Evolutionary conservation across 2,797 vertebrate species (phyloP).

Genomic region (Ispidina lecontei): DNA sequence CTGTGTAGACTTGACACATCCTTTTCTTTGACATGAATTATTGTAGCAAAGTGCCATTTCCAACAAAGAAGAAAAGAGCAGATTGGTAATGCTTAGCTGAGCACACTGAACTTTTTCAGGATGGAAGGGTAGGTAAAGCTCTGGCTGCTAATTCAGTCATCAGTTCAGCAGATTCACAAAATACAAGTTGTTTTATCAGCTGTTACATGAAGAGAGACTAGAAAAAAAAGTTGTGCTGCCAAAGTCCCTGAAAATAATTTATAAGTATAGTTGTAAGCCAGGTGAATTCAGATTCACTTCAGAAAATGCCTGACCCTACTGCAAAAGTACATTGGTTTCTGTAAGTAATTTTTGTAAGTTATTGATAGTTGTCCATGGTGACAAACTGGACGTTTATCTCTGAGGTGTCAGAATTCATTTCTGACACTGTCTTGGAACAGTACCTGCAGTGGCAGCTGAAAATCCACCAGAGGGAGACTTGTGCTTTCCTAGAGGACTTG

Average conservation of each 20-base stretch:
- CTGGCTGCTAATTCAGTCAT: not conserved
- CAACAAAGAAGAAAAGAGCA: not conserved
- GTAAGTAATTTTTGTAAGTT: not conserved
- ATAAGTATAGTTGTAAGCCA: not conserved
- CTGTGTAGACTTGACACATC: fast-evolving
- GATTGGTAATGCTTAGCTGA: not conserved
- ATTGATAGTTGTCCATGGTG: not conserved
- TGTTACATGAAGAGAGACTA: not conserved
- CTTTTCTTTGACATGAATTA: not conserved
- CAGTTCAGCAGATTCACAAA: not conserved
- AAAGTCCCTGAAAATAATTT: not conserved
- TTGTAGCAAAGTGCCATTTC: not conserved
- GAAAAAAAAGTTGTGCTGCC: not conserved
- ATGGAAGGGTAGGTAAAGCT: not conserved
- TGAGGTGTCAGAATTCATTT: not conserved
- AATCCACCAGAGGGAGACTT: slow-evolving; percentile 42
- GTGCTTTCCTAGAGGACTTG: not conserved
- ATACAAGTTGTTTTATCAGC: not conserved
- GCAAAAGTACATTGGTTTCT: not conserved
- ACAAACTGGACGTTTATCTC: fast-evolving
- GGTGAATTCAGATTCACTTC: not conserved
- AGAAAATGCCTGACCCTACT: not conserved
- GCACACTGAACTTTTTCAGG: not conserved
- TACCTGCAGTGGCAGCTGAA: not conserved
- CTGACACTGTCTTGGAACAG: not conserved